These are phyloP conservation scores for Oxygymnocypris stewartii DNA, from an alignment of 2,113 vertebrate genomes.

Conservation along the genomic window DNA sequence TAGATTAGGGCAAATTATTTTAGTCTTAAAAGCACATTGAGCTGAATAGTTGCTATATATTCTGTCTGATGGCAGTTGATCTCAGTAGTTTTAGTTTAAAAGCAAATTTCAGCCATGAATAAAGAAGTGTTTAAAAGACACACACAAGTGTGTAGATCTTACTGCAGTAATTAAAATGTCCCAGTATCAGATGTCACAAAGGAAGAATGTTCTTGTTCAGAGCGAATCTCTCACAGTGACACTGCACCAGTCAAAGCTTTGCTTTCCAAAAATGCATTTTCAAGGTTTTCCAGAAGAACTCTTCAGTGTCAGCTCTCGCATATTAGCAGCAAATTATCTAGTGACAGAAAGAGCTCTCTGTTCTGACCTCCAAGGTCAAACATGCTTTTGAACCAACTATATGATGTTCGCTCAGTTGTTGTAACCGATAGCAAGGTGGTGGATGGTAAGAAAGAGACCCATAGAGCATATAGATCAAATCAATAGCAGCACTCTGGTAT, in stretches of 20 bases:
- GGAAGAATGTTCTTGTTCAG: neutral
- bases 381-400: neutral
- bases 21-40: neutral
- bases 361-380: neutral
- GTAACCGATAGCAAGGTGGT: neutral
- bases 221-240: neutral
- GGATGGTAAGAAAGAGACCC: neutral
- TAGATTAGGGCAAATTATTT: neutral
- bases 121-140: neutral
- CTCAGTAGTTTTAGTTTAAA: neutral
- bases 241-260: neutral
- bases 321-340: neutral
- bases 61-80: neutral
- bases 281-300: constrained; percentile 3
- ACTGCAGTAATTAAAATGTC: neutral
- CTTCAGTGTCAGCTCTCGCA: neutral
- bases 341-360: neutral
- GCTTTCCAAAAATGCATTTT: neutral
- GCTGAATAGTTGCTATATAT: neutral
- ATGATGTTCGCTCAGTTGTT: neutral
- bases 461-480: neutral
- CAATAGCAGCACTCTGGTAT: too few species aligned
- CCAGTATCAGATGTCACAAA: neutral
- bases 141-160: neutral
- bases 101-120: neutral